Base-by-base conservation (phyloP, 2,113 vertebrate species). In the Passer domesticus region DNA sequence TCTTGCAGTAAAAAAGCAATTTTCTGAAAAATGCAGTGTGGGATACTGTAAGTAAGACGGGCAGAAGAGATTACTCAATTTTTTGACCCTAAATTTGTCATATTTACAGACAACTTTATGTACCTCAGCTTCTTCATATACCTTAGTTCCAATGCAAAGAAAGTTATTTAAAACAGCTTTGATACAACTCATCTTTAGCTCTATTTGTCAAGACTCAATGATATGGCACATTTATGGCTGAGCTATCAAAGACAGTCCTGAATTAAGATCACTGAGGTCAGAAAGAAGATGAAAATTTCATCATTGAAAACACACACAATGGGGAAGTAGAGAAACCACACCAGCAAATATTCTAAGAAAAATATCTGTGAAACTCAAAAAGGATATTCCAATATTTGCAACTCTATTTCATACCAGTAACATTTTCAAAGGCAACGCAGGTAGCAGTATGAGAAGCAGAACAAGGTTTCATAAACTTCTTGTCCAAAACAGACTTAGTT, bases 161-260 rank as follows among this genome's bases (percentile, higher is more conserved):
- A 96, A 97, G 73, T 43, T 43, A 82, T 78, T 43, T 69, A 69
- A 79, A 95, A 95, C 66, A 96, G 74, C 8, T 85, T 88, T 62
- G 33, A 89, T 19, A 30, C 33, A 69, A 46, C 6, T 67, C 46
- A 80, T 58, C 43, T 79, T 83, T 70, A 90, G 60, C 59, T 15
- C 44, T 47, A 6, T 84, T 68, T 78, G 83, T 90, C 73, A 63
- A 92, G 67, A 94, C 30, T 75, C 41, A 60, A 21, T 39, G 30
- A 49, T 21, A 66, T 5, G 20, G 19, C 37, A 83, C 20, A 62
- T 21, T 33, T 75, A 87, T 35, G 8, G 30, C 64, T 84, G 21
- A 82, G 60, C 46, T 72, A 91, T 70, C 2, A 67, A 94, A 95
- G 83, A 67, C 30, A 53, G 9, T 15, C 19, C 41, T 15, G 21